Percentiles rank a stretch among this genome's conserved stretches.
Conservation (phyloP, 2,888 invertebrate genomes). For the Polyploca ridens region DNA sequence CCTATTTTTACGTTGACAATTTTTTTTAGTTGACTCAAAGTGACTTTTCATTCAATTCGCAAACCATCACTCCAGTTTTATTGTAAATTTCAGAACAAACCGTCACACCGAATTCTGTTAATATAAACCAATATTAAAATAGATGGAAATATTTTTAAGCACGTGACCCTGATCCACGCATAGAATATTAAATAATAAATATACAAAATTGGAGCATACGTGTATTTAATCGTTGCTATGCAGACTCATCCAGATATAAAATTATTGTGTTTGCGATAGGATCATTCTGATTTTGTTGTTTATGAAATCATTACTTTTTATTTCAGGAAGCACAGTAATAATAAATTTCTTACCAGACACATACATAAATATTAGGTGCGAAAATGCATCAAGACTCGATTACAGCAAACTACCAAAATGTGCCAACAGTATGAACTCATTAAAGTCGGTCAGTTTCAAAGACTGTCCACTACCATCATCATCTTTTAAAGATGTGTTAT, state of each 20-base stretch:
- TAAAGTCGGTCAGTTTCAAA: slow-evolving; percentile 78
- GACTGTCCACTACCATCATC: slow-evolving; percentile 82
- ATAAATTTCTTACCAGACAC: slow-evolving; percentile 74
- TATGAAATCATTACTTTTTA: slow-evolving; percentile 28
- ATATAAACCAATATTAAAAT: neutral
- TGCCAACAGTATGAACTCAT: slow-evolving; percentile 67
- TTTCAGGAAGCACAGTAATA: slow-evolving; percentile 73
- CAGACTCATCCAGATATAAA: neutral
- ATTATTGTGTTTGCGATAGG: neutral
- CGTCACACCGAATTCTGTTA: neutral
- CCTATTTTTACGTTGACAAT: slow-evolving; percentile 35
- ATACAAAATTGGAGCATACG: neutral
- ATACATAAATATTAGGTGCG: slow-evolving; percentile 75
- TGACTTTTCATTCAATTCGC: slow-evolving; percentile 3
- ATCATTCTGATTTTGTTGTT: neutral
- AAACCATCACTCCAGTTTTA: neutral
- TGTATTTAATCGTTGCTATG: neutral
- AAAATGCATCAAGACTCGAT: slow-evolving; percentile 68
- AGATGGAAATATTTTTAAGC: neutral
- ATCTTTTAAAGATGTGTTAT: slow-evolving; percentile 77
- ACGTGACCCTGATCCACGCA: neutral
- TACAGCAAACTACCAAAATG: slow-evolving; percentile 77
- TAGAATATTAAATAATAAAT: neutral
- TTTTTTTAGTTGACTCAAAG: slow-evolving; percentile 19
- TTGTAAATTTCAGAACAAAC: neutral